Percentiles rank a stretch among this genome's conserved stretches.
phyloP scores from a whole-genome alignment of 2,888 invertebrate genomes.

The Pedicia rivosa region DNA sequence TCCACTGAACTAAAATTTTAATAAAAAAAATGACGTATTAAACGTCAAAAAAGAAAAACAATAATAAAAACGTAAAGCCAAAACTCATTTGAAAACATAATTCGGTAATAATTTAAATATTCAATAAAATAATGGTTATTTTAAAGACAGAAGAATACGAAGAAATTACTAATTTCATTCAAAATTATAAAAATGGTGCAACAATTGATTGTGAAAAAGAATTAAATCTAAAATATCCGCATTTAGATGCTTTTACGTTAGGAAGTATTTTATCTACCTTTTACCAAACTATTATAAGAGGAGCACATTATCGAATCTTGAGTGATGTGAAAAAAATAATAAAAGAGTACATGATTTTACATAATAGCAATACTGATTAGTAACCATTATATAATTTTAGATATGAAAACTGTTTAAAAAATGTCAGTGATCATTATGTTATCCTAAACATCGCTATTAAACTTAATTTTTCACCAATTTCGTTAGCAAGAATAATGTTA shows the following conservation, averaged over 20 bases:
- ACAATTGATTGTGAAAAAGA: constrained; percentile 43
- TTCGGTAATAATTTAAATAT: no score
- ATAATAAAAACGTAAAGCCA: no score
- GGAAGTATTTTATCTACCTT: constrained; percentile 54
- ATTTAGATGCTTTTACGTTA: constrained; percentile 41
- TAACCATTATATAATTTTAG: constrained; percentile 1
- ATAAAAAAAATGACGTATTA: no score
- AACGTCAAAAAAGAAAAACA: no score
- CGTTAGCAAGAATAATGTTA: constrained; percentile 22
- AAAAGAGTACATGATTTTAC: constrained; percentile 27
- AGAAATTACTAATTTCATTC: no score
- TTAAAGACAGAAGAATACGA: no score
- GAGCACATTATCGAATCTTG: constrained; percentile 41
- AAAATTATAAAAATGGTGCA: no score
- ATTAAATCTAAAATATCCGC: constrained; percentile 37
- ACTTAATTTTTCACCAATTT: constrained; percentile 20
- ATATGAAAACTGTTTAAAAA: background rate
- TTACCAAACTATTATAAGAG: constrained; percentile 46
- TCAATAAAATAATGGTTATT: no score
- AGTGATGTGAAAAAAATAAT: constrained; percentile 38
- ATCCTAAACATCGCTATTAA: constrained; percentile 20
- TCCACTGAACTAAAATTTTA: no score
- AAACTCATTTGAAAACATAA: no score
- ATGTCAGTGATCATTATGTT: background rate
- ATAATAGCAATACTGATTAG: background rate